phyloP scores from a whole-genome alignment of 2,797 vertebrate genomes.

The Tangara arthus region DNA sequence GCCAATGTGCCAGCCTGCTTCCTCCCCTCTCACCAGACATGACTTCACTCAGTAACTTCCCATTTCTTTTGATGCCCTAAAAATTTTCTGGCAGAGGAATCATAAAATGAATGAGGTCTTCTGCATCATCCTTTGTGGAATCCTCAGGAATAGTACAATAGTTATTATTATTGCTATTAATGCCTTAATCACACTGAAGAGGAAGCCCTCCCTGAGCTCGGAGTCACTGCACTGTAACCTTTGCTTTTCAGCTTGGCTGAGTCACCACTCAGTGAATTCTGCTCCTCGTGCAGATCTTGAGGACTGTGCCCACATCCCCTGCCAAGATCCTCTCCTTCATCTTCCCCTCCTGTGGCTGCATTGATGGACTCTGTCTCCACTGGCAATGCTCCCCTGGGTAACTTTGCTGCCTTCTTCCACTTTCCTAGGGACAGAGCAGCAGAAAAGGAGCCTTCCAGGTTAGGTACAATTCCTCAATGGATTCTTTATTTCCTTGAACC shows the following conservation, averaged over 20 bases:
- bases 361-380: neutral
- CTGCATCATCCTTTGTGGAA: neutral
- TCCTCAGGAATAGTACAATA: neutral
- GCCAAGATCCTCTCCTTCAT: neutral
- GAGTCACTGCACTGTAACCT: neutral
- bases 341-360: neutral
- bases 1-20: neutral
- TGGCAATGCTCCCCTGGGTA: neutral
- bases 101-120: neutral
- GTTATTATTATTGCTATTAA: neutral
- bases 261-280: neutral
- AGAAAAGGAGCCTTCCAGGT: neutral
- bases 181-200: neutral
- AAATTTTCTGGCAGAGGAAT: neutral
- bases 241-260: neutral
- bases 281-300: fast-evolving
- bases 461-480: neutral
- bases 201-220: neutral
- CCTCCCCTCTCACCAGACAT: neutral
- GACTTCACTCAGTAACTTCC: neutral
- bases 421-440: neutral
- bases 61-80: neutral
- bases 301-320: too few relatives aligned
- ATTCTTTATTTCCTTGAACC: neutral
- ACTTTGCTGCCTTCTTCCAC: neutral